phyloP scores from a whole-genome alignment of 2,888 invertebrate genomes.

The Colostygia pectinataria region DNA sequence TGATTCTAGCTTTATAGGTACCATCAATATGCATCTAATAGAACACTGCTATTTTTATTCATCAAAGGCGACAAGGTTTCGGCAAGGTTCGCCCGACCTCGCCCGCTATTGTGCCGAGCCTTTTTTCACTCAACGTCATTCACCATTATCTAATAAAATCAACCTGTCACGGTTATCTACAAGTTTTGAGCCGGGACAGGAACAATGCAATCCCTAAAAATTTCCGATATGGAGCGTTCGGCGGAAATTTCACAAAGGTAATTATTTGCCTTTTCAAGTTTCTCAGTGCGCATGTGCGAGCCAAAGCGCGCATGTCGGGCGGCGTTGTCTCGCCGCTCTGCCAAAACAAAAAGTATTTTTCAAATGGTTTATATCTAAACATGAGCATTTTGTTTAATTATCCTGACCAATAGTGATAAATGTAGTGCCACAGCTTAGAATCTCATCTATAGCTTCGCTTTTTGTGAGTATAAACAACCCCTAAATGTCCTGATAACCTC shows the following conservation, averaged over 20 bases:
- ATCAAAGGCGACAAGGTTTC: no score
- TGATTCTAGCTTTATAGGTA: no score
- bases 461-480: conserved; percentile 25
- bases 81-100: no score
- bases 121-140: not conserved
- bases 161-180: not conserved
- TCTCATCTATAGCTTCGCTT: conserved; percentile 29
- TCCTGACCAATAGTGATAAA: conserved; percentile 18
- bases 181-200: conserved; percentile 29
- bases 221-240: conserved; percentile 55
- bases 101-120: no score
- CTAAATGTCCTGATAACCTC: conserved; percentile 24
- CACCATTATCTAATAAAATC: not conserved
- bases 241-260: conserved; percentile 71
- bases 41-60: no score
- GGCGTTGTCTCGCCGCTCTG: conserved; percentile 47
- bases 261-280: conserved; percentile 53
- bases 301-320: conserved; percentile 61
- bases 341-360: conserved; percentile 56
- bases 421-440: conserved; percentile 22
- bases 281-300: conserved; percentile 56
- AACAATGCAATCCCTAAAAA: conserved; percentile 63
- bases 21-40: no score
- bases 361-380: conserved; percentile 22
- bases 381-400: conserved; percentile 8